Evolutionary conservation across 2,888 invertebrate species (phyloP), one percentile per base, ranked within the genome.

Genomic region (Yponomeuta evonymella): DNA sequence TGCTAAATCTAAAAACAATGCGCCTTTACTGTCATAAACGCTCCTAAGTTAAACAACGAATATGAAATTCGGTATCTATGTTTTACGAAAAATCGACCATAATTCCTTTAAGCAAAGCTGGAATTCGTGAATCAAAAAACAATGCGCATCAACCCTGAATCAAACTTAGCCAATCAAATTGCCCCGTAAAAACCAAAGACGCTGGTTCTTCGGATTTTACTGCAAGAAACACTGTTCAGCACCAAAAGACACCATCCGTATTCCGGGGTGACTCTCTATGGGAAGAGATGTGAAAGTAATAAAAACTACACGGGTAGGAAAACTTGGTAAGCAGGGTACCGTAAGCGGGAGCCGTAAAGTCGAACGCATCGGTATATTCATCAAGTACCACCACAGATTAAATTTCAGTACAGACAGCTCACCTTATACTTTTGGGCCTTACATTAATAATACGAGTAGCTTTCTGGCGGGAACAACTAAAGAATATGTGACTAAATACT

Each of bases 341-440:
- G 33, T 65, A 65, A 65, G 81, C 79, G 81, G 68, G 69, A 72
- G 82, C 83, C 85, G 81, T 83, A 83, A 87, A 88, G 65, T 12
- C 65, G 65, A 33, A 65, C 30, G 33, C 65, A 65, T 65, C 15
- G 65, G 65, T 65, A 65, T 65, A 30, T 65, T 65, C 65, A 65
- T 65, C 65, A 65, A 65, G 65, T 65, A 33, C 15, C 30, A 30
- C 15, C 51, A 58, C 15, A 58, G 51, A 58, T 12, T 15, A 15
- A 58, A 2, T 12, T 1, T 0, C 5, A 58, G 4, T 58, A 15
- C 51, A 58, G 51, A 58, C 12, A 58, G 51, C 15, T 43, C 43
- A 43, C 8, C 43, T 4, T 43, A 43, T 33, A 0, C 43, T 15
- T 58, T 58, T 12, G 15, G 1, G 51, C 51, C 6, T 43, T 43